Evolutionary conservation across 1,140 invertebrate genomes (phyloP).

Genomic region (Dinoponera quadriceps): DNA sequence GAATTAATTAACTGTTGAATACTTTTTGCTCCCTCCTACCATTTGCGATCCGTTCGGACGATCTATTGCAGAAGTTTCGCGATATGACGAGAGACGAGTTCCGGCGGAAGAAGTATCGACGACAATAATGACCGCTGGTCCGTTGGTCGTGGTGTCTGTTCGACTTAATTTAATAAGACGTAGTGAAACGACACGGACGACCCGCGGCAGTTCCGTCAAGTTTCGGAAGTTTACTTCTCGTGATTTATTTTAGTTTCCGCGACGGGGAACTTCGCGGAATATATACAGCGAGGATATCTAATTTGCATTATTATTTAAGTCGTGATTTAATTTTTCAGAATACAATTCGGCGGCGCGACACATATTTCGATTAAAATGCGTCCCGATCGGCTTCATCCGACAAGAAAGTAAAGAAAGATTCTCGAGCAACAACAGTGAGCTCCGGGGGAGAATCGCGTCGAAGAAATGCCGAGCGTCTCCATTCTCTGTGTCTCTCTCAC

Average conservation of each 20-base stretch:
- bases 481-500: no score
- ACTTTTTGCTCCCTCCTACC: conserved; percentile 6
- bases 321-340: background rate
- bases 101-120: conserved; percentile 4
- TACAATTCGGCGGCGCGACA: background rate
- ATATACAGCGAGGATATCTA: conserved; percentile 15
- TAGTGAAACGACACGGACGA: background rate
- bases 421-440: background rate
- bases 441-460: background rate
- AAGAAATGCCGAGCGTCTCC: conserved; percentile 23
- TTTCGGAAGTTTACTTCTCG: conserved; percentile 26
- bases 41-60: conserved; percentile 12
- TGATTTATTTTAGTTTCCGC: conserved; percentile 6
- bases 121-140: conserved; percentile 38
- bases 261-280: background rate
- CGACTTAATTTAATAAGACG: conserved; percentile 22
- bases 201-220: background rate
- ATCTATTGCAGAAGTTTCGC: conserved; percentile 41
- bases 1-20: conserved; percentile 26
- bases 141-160: background rate
- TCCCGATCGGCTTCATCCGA: background rate
- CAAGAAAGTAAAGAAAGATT: background rate
- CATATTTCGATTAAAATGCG: background rate
- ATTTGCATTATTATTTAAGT: conserved; percentile 26
- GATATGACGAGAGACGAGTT: conserved; percentile 15